phyloP scores from a whole-genome alignment of 2,888 invertebrate species.

The Athalia rosae region DNA sequence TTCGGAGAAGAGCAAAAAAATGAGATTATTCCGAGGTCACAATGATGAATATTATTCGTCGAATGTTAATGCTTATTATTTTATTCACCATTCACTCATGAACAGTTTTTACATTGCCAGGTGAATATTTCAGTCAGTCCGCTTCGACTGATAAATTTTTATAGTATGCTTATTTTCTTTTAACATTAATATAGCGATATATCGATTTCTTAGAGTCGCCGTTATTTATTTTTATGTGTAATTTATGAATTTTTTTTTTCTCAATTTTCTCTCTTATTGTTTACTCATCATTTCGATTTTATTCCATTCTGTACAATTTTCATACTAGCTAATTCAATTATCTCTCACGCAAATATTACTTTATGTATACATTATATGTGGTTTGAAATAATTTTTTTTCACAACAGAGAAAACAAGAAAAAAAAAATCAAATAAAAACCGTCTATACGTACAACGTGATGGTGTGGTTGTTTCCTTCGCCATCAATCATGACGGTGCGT shows the following conservation, averaged over 20 bases:
- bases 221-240: no score
- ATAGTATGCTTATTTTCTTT: constrained; percentile 65
- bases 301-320: constrained; percentile 46
- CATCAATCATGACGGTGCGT: constrained; percentile 18
- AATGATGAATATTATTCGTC: neutral
- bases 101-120: constrained; percentile 57
- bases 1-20: no score
- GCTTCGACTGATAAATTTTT: constrained; percentile 64
- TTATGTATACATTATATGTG: constrained; percentile 10
- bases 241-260: constrained; percentile 8
- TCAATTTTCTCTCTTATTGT: constrained; percentile 24
- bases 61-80: constrained; percentile 39
- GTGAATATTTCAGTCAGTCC: constrained; percentile 23
- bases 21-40: no score
- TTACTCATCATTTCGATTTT: constrained; percentile 41
- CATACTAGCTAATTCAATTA: constrained; percentile 39
- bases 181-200: constrained; percentile 66
- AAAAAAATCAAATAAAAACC: constrained; percentile 20
- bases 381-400: constrained; percentile 45
- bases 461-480: constrained; percentile 8
- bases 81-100: constrained; percentile 66
- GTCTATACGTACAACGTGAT: constrained; percentile 12
- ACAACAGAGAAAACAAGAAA: constrained; percentile 29
- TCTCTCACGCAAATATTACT: constrained; percentile 23
- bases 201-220: neutral